A percentile compares a stretch with the other conserved stretches of the same genome.
phyloP scores from a whole-genome alignment of 2,113 vertebrate genomes.

The Accipiter cooperii region DNA sequence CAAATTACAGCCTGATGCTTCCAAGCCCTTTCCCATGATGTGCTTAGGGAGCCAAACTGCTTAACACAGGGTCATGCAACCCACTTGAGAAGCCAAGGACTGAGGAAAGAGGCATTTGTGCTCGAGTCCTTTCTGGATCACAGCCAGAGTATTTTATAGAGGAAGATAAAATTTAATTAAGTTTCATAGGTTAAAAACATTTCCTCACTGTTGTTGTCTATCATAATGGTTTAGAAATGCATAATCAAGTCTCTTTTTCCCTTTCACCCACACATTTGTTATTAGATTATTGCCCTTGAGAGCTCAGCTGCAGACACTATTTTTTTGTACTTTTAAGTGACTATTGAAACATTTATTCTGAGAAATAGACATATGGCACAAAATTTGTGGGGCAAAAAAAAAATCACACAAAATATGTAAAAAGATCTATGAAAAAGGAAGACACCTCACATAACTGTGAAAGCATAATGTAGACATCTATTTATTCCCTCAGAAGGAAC shows the following conservation, averaged over 20 bases:
- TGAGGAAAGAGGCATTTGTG: background rate
- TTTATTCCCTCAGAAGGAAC: background rate
- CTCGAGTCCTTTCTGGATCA: background rate
- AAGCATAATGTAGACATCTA: background rate
- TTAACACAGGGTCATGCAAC: background rate
- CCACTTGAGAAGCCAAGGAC: background rate
- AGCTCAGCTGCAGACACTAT: background rate
- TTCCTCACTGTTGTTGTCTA: background rate
- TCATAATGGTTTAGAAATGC: constrained; percentile 30
- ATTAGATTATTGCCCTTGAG: constrained; percentile 18
- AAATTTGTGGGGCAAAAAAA: background rate
- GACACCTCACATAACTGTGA: accelerated
- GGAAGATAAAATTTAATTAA: constrained; percentile 50
- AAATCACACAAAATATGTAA: background rate
- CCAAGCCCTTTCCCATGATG: background rate
- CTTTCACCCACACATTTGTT: background rate
- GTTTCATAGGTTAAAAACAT: constrained; percentile 35
- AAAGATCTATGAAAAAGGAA: background rate
- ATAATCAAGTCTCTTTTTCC: constrained; percentile 14
- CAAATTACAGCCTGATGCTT: background rate
- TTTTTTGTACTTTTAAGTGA: background rate
- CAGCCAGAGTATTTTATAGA: background rate
- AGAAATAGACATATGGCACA: background rate
- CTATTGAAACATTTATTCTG: background rate
- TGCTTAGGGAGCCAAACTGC: background rate